phyloP scores from a whole-genome alignment of 1,140 invertebrate species.

The Trissolcus basalis region DNA sequence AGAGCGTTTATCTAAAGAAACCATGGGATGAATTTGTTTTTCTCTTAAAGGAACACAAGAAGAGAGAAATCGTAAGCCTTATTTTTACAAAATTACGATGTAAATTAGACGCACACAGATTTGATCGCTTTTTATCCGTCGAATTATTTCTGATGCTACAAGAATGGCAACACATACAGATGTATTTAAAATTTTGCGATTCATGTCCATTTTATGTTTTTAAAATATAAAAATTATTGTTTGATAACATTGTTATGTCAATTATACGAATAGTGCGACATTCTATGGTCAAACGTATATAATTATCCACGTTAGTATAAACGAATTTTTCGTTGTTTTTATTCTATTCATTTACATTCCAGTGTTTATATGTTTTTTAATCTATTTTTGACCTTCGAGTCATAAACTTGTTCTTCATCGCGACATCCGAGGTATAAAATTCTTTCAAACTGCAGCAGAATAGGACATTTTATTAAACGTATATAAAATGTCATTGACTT shows the following conservation, averaged over 20 bases:
- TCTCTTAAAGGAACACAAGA: slow-evolving; percentile 18
- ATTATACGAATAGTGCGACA: too few species aligned
- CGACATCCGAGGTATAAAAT: background rate
- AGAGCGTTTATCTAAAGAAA: slow-evolving; percentile 50
- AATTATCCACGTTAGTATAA: too few species aligned
- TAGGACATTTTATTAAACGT: too few species aligned
- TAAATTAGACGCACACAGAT: slow-evolving; percentile 1
- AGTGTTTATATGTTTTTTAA: background rate
- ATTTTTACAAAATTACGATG: slow-evolving; percentile 14
- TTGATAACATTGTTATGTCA: too few species aligned
- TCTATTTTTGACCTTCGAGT: background rate
- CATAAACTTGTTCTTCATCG: background rate
- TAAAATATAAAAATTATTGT: too few species aligned
- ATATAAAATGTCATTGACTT: background rate
- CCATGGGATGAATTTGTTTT: slow-evolving; percentile 51
- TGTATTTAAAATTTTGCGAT: background rate
- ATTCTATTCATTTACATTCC: background rate
- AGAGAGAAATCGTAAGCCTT: slow-evolving; percentile 24
- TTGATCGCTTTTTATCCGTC: slow-evolving; percentile 2
- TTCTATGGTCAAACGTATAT: too few species aligned
- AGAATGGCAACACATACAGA: too few species aligned
- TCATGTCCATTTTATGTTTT: too few species aligned
- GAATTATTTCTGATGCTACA: background rate
- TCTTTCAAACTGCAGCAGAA: background rate
- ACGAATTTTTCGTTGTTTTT: too few species aligned